These are phyloP conservation scores for Mus pahari DNA, from an alignment of 2,113 vertebrate genomes.

Conservation along the genomic window DNA sequence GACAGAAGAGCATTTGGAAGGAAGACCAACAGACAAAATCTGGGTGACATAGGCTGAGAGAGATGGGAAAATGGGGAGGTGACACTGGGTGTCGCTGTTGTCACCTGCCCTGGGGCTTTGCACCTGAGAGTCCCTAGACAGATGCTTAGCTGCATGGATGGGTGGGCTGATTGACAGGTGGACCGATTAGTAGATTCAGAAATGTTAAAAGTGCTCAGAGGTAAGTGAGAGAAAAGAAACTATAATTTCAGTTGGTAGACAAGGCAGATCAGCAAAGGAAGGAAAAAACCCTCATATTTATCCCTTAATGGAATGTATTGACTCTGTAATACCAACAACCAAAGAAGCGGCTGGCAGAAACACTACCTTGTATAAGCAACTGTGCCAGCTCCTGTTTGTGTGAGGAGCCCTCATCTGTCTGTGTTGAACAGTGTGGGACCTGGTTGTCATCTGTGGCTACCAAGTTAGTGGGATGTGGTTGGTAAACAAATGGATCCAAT, in stretches of 20 bases:
- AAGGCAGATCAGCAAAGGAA: constrained; percentile 5
- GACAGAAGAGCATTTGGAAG: constrained; percentile 83
- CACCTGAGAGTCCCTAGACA: neutral
- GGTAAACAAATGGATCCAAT: neutral
- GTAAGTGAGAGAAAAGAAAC: neutral
- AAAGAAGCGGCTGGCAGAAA: neutral
- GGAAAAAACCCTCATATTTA: neutral
- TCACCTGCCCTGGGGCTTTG: neutral
- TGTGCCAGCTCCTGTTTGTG: too few species aligned
- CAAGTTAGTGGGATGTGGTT: neutral
- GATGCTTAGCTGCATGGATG: neutral
- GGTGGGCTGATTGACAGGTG: neutral
- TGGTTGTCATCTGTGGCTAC: neutral
- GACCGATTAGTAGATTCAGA: neutral
- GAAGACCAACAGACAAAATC: constrained; percentile 63
- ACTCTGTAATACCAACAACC: neutral
- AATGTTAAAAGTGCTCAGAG: neutral
- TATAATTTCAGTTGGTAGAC: neutral
- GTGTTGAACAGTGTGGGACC: fast-evolving
- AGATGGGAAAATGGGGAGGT: neutral
- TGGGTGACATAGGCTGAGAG: neutral
- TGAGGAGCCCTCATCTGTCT: neutral
- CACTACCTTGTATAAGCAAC: neutral
- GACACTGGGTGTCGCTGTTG: neutral
- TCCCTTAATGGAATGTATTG: neutral